Percentiles rank a stretch among this genome's conserved stretches.
phyloP scores from a whole-genome alignment of 1,140 invertebrate genomes.

The Neodiprion virginianus region DNA sequence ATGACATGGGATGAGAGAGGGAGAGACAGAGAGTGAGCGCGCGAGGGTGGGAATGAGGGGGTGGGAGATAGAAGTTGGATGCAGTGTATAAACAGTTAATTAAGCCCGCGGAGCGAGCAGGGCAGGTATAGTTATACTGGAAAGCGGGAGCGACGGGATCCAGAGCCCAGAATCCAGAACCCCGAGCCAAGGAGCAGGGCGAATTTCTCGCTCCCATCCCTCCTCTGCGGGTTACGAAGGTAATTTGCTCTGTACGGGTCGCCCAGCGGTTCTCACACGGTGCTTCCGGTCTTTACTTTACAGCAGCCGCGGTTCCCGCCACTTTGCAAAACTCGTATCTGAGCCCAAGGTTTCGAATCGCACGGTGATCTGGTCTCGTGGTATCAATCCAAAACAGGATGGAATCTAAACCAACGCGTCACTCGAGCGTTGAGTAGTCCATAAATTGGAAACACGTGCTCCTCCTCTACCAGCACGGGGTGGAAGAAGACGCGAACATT shows the following conservation, averaged over 20 bases:
- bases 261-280: constrained; percentile 37
- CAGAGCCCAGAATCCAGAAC: constrained; percentile 19
- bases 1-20: constrained; percentile 19
- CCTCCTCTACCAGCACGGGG: not conserved
- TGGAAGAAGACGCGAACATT: not conserved
- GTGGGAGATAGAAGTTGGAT: constrained; percentile 55
- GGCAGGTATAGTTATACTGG: not conserved
- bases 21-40: constrained; percentile 40
- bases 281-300: not conserved
- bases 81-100: constrained; percentile 62
- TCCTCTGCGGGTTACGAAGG: constrained; percentile 44
- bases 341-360: too few relatives aligned
- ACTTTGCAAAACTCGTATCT: too few relatives aligned
- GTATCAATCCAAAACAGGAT: too few relatives aligned
- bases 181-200: constrained; percentile 15
- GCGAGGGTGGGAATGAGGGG: constrained; percentile 59
- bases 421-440: not conserved
- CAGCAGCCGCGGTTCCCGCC: not conserved
- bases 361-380: too few relatives aligned
- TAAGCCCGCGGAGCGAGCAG: constrained; percentile 46
- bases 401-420: too few relatives aligned
- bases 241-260: constrained; percentile 51
- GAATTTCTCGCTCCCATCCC: constrained; percentile 34
- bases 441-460: not conserved
- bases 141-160: constrained; percentile 16